phyloP scores from a whole-genome alignment of 2,797 vertebrate genomes.

The Aphelocoma californica region DNA sequence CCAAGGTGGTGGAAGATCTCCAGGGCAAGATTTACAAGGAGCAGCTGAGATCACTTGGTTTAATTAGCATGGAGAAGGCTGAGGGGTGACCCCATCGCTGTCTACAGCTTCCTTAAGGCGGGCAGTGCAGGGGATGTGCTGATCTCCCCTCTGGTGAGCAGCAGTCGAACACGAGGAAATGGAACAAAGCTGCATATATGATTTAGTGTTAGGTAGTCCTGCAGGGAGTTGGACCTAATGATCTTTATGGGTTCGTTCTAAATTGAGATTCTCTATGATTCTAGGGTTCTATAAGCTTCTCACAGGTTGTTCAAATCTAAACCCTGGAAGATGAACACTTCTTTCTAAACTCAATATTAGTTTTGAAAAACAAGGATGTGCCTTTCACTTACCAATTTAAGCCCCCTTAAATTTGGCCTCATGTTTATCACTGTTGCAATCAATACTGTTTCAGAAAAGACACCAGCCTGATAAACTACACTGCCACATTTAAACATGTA shows the following conservation, averaged over 20 bases:
- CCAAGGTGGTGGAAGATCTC: not conserved
- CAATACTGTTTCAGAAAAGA: not conserved
- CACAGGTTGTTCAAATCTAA: not conserved
- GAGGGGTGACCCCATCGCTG: rapidly evolving
- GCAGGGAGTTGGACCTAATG: not conserved
- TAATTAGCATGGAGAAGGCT: not conserved
- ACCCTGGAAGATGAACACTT: not conserved
- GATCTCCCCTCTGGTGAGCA: not conserved
- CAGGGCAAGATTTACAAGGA: not conserved
- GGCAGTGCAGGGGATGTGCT: too few species aligned
- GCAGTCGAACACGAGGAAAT: rapidly evolving
- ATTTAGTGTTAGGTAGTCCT: not conserved
- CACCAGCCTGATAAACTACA: not conserved
- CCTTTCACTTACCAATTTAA: not conserved
- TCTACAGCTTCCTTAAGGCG: not conserved
- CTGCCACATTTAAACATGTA: not conserved
- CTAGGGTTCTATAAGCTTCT: not conserved
- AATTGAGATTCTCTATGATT: not conserved
- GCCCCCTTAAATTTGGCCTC: not conserved
- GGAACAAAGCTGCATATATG: not conserved
- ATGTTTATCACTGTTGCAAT: not conserved
- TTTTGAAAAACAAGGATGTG: not conserved
- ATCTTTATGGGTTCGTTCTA: not conserved
- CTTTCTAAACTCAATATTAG: not conserved
- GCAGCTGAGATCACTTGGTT: not conserved